Conservation (phyloP, 2,113 vertebrate species). For the Dicaeum eximium region DNA sequence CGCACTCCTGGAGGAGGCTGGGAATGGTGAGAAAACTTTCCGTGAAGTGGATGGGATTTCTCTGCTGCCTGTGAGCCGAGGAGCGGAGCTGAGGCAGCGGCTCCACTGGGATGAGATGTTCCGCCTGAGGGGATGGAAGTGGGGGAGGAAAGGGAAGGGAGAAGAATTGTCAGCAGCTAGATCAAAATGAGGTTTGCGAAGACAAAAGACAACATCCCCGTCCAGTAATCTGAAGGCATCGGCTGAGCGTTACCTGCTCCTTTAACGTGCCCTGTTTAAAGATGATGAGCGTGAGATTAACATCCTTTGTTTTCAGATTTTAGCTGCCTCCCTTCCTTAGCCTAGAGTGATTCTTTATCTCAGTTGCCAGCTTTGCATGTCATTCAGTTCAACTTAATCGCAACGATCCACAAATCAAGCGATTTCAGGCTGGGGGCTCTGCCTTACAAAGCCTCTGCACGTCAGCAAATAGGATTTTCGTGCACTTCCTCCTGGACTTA, state of each 20-base stretch:
- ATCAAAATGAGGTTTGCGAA: slow-evolving; percentile 12
- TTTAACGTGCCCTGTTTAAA: not conserved
- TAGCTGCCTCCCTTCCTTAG: slow-evolving; percentile 16
- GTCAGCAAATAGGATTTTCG: slow-evolving; percentile 61
- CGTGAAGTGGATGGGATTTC: not conserved
- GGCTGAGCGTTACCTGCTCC: slow-evolving; percentile 9
- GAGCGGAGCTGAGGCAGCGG: not conserved
- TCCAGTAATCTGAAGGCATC: slow-evolving; percentile 2
- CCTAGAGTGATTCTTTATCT: slow-evolving; percentile 61
- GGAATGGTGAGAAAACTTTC: not conserved
- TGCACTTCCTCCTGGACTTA: slow-evolving; percentile 36
- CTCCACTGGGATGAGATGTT: not conserved
- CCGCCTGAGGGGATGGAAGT: not conserved
- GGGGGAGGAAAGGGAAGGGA: not conserved
- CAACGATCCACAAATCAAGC: slow-evolving; percentile 60
- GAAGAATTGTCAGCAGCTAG: not conserved
- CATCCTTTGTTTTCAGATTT: slow-evolving; percentile 48
- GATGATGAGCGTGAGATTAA: slow-evolving; percentile 50
- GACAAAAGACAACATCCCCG: slow-evolving; percentile 4
- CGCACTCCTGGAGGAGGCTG: not conserved
- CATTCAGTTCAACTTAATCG: slow-evolving; percentile 63
- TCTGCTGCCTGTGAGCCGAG: not conserved
- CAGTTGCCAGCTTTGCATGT: slow-evolving; percentile 62
- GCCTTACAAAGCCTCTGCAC: slow-evolving; percentile 39
- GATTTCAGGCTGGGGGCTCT: slow-evolving; percentile 54